Percentiles rank a stretch among this genome's conserved stretches.
phyloP scores from a whole-genome alignment of 1,140 invertebrate species.

The Amyelois transitella region DNA sequence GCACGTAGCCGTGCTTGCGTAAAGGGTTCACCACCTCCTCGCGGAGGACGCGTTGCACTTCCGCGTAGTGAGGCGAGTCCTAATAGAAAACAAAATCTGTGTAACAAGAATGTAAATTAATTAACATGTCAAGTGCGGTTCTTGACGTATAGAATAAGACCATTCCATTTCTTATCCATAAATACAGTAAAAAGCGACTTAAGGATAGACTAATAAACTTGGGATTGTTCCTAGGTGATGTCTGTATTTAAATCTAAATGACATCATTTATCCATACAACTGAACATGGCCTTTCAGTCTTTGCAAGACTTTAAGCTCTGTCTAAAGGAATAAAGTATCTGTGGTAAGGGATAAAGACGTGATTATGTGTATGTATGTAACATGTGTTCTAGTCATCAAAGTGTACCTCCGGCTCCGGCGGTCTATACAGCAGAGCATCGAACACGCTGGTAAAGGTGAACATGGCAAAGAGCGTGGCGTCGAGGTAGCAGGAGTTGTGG shows the following conservation, averaged over 20 bases:
- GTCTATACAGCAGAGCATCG: constrained; percentile 90
- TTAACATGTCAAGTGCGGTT: no score
- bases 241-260: background rate
- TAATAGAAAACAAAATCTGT: constrained; percentile 34
- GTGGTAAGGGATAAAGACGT: no score
- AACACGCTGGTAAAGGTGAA: constrained; percentile 97
- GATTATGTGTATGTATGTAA: no score
- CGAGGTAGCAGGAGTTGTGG: constrained; percentile 98
- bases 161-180: no score
- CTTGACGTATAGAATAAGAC: no score
- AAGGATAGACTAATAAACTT: no score
- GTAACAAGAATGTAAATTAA: background rate
- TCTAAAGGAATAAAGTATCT: no score
- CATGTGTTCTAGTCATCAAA: background rate
- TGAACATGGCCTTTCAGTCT: no score
- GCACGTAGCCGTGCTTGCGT: constrained; percentile 90
- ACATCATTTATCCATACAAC: no score
- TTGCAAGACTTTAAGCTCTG: no score
- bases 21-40: constrained; percentile 98
- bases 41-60: constrained; percentile 91
- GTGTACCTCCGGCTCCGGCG: constrained; percentile 78
- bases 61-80: constrained; percentile 89
- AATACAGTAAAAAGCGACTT: no score
- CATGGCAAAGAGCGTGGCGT: constrained; percentile 97
- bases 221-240: no score